phyloP scores from a whole-genome alignment of 2,888 invertebrate genomes.

The Drosophila merina region DNA sequence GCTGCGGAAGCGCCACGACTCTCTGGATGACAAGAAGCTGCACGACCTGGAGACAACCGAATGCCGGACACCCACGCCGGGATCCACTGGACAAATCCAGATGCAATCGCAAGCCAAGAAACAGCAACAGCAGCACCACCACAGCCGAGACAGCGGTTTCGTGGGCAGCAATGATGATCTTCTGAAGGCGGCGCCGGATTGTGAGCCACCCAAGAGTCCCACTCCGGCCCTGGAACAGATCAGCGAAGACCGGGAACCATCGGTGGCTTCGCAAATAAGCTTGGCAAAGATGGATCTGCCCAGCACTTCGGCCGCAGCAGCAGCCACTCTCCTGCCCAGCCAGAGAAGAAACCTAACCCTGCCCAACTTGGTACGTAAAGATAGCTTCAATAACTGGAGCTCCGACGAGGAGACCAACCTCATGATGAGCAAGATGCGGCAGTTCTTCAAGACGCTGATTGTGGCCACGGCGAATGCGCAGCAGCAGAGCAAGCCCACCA shows the following conservation, averaged over 20 bases:
- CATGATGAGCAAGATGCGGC: slow-evolving; percentile 97
- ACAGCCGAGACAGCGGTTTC: slow-evolving; percentile 94
- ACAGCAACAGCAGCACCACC: slow-evolving; percentile 84
- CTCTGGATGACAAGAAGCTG: slow-evolving; percentile 84
- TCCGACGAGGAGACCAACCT: slow-evolving; percentile 96
- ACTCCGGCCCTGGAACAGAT: slow-evolving; percentile 74
- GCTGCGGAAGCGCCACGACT: slow-evolving; percentile 87
- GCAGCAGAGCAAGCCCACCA: slow-evolving; percentile 78
- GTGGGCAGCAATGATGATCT: slow-evolving; percentile 95
- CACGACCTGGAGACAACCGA: slow-evolving; percentile 63
- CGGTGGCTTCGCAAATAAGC: slow-evolving; percentile 13
- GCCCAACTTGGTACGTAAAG: slow-evolving; percentile 88
- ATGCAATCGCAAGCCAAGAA: slow-evolving; percentile 87
- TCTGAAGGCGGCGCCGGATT: slow-evolving; percentile 86
- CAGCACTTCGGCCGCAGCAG: slow-evolving; percentile 45
- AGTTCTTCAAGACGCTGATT: slow-evolving; percentile 96
- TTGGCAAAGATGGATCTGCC: slow-evolving; percentile 53
- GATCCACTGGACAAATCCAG: slow-evolving; percentile 82
- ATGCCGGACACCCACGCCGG: slow-evolving; percentile 70
- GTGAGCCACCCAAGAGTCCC: slow-evolving; percentile 74
- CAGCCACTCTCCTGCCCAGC: not conserved
- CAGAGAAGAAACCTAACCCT: slow-evolving; percentile 35
- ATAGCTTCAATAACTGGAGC: slow-evolving; percentile 97
- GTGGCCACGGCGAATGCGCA: slow-evolving; percentile 86
- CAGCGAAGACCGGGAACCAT: slow-evolving; percentile 83